Evolutionary conservation across 2,113 vertebrate genomes (phyloP).

Genomic region (Hyaena hyaena): DNA sequence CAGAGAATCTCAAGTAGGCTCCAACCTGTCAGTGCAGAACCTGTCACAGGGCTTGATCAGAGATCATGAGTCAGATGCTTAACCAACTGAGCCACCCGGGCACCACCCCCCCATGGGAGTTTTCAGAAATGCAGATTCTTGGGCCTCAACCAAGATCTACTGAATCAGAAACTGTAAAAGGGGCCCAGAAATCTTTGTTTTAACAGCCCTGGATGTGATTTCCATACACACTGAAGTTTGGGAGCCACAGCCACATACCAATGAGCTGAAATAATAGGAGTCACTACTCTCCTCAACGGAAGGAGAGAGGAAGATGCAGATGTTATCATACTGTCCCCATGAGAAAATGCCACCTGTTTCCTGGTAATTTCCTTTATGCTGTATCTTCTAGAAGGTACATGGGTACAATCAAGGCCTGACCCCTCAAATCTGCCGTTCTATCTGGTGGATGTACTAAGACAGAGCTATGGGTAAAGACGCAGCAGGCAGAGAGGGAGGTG

Average conservation of each 20-base stretch:
- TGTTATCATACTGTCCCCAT: neutral
- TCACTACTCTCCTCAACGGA: neutral
- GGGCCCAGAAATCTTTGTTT: neutral
- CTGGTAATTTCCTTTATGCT: neutral
- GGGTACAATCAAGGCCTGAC: neutral
- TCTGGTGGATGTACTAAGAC: neutral
- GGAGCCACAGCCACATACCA: neutral
- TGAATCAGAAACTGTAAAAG: neutral
- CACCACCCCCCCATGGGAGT: too few species aligned
- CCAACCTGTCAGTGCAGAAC: too few species aligned
- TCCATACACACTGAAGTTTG: neutral
- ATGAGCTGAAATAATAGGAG: neutral
- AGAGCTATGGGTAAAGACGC: neutral
- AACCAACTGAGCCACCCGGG: too few species aligned
- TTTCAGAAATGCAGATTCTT: neutral
- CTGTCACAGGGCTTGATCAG: too few species aligned
- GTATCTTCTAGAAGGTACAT: neutral
- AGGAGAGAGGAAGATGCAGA: neutral
- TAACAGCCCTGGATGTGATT: neutral
- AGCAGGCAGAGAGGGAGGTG: neutral
- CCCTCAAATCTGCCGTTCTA: neutral
- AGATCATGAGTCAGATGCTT: too few species aligned
- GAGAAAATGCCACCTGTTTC: neutral
- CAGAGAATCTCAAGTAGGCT: too few species aligned
- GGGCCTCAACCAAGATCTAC: neutral